A percentile compares a stretch with the other conserved stretches of the same genome.
Evolutionary conservation across 2,797 vertebrate genomes (phyloP).

Genomic region (Labroides dimidiatus): DNA sequence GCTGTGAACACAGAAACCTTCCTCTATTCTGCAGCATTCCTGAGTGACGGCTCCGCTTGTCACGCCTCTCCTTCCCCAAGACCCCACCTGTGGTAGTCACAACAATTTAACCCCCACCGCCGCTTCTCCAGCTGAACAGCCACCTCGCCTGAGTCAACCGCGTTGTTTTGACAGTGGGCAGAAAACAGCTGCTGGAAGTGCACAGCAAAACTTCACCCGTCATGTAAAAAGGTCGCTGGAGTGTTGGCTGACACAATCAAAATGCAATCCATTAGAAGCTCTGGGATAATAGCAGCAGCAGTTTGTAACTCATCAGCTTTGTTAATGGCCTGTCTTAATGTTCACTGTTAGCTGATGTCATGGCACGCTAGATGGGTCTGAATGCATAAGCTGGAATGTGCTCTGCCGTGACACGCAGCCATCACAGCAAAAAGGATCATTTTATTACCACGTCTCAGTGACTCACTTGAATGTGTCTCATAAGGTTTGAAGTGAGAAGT

Average conservation of each 20-base stretch:
- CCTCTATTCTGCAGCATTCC: slow-evolving; percentile 76
- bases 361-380: slow-evolving; percentile 71
- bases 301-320: slow-evolving; percentile 84
- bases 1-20: slow-evolving; percentile 65
- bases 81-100: slow-evolving; percentile 83
- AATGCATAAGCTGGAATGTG: slow-evolving; percentile 72
- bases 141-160: slow-evolving; percentile 38
- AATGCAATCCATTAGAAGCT: slow-evolving; percentile 89
- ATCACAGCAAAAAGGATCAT: slow-evolving; percentile 55
- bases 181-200: slow-evolving; percentile 84
- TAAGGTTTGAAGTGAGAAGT: slow-evolving; percentile 38
- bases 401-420: slow-evolving; percentile 74
- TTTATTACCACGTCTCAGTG: slow-evolving; percentile 61
- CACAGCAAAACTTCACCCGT: slow-evolving; percentile 60
- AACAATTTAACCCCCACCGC: slow-evolving; percentile 62
- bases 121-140: slow-evolving; percentile 55
- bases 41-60: slow-evolving; percentile 79
- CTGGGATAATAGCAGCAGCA: slow-evolving; percentile 75
- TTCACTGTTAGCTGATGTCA: slow-evolving; percentile 79
- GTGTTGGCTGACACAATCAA: slow-evolving; percentile 84
- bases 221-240: slow-evolving; percentile 72
- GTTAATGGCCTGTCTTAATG: slow-evolving; percentile 82
- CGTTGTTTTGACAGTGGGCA: slow-evolving; percentile 87
- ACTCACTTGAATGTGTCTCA: slow-evolving; percentile 49
- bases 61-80: slow-evolving; percentile 69